Percentiles rank a stretch among this genome's conserved stretches.
These are phyloP conservation scores for Onychorhynchus coronatus DNA, from an alignment of 2,113 vertebrate species.

Conservation along the genomic window DNA sequence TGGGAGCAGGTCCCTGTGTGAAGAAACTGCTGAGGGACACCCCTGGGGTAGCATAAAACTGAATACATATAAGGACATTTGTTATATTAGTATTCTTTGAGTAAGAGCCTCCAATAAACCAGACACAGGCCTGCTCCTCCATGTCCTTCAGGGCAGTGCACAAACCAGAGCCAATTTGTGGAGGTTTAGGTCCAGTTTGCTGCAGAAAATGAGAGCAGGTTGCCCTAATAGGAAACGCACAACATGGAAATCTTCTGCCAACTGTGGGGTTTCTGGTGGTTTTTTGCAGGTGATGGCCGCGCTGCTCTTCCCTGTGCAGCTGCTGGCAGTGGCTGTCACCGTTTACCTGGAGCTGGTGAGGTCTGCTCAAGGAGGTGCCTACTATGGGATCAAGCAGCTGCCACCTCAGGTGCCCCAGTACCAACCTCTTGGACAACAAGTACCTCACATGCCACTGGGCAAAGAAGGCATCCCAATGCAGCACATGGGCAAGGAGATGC, in stretches of 20 bases:
- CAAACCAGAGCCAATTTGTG: neutral
- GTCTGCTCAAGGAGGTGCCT: constrained; percentile 80
- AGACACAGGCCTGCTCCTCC: neutral
- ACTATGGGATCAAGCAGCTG: constrained; percentile 89
- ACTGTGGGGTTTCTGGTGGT: neutral
- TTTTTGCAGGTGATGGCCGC: constrained; percentile 73
- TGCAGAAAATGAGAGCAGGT: neutral
- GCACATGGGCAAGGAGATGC: constrained; percentile 87
- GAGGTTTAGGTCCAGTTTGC: neutral
- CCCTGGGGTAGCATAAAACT: neutral
- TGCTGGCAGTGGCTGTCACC: constrained; percentile 68
- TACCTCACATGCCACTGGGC: constrained; percentile 86
- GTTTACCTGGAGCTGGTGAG: constrained; percentile 74
- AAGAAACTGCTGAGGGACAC: neutral
- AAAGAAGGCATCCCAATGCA: constrained; percentile 84
- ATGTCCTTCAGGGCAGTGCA: neutral
- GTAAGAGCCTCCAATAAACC: neutral
- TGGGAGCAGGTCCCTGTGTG: fast-evolving
- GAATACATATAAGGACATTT: neutral
- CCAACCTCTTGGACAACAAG: constrained; percentile 85
- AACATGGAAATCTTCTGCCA: neutral
- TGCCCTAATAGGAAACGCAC: fast-evolving
- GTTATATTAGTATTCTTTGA: neutral
- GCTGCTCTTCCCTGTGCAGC: constrained; percentile 55
- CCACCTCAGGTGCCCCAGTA: constrained; percentile 83